A percentile compares a stretch with the other conserved stretches of the same genome.
Conservation (phyloP, 2,888 invertebrate genomes). For the Dryomyza anilis region DNA sequence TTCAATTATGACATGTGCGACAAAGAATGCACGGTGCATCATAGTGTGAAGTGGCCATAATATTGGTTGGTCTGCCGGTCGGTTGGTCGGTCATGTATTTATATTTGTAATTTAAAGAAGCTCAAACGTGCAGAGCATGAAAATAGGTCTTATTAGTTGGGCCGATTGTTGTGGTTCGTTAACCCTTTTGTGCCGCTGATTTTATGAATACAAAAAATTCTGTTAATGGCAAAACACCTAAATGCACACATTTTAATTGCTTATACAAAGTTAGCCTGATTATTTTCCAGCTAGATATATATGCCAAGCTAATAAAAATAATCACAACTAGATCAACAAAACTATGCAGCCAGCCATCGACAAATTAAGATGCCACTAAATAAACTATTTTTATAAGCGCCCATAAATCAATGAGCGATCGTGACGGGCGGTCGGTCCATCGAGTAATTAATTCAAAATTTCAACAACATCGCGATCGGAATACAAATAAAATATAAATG, state of each 20-base stretch:
- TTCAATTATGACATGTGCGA: constrained; percentile 48
- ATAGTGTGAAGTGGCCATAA: constrained; percentile 42
- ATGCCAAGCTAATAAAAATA: too few species aligned
- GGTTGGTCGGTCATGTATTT: constrained; percentile 14
- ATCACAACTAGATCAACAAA: too few species aligned
- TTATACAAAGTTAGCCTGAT: too few species aligned
- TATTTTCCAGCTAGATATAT: too few species aligned
- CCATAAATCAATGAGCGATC: constrained; percentile 32
- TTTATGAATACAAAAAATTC: too few species aligned
- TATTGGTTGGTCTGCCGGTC: neutral
- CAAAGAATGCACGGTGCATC: too few species aligned
- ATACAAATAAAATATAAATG: too few species aligned
- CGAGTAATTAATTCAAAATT: constrained; percentile 32
- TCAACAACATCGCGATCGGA: too few species aligned
- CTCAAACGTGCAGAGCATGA: constrained; percentile 44
- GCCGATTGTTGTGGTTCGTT: neutral
- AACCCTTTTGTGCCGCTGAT: neutral
- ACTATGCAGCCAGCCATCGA: too few species aligned
- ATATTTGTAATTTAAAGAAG: constrained; percentile 49
- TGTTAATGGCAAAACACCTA: too few species aligned
- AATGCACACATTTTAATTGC: too few species aligned
- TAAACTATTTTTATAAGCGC: constrained; percentile 30
- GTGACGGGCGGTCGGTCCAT: constrained; percentile 34
- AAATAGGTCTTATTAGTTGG: neutral
- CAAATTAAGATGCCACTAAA: constrained; percentile 25